These are phyloP conservation scores for Diorhabda sublineata DNA, from an alignment of 1,140 invertebrate species.

Conservation along the genomic window DNA sequence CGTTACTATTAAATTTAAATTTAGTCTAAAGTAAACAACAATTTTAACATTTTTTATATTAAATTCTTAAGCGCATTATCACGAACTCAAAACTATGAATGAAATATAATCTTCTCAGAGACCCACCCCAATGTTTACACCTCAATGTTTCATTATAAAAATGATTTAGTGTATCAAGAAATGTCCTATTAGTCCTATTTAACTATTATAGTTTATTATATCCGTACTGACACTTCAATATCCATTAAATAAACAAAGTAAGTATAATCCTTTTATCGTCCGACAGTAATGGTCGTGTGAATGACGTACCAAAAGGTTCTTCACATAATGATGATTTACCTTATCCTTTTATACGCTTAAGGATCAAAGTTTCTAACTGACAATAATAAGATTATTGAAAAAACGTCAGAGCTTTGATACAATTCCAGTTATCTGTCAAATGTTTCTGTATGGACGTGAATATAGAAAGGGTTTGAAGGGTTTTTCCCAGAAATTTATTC, in stretches of 20 bases:
- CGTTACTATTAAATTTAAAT: too few relatives aligned
- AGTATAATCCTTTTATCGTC: slow-evolving; percentile 2
- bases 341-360: not conserved
- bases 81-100: too few relatives aligned
- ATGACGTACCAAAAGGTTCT: slow-evolving; percentile 1
- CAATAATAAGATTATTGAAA: slow-evolving; percentile 3
- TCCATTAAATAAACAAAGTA: slow-evolving; percentile 3
- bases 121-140: not conserved
- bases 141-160: not conserved
- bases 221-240: not conserved
- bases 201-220: not conserved
- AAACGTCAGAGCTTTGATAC: not conserved
- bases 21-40: too few relatives aligned
- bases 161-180: not conserved
- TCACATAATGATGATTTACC: not conserved
- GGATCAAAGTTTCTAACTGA: not conserved
- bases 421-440: not conserved
- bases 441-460: not conserved
- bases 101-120: not conserved
- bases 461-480: too few relatives aligned
- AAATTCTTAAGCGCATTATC: too few relatives aligned
- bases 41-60: too few relatives aligned
- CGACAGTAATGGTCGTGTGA: not conserved
- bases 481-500: too few relatives aligned
- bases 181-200: not conserved